These are phyloP conservation scores for Cyrtorhinus lividipennis DNA, from an alignment of 1,140 invertebrate genomes.

Conservation along the genomic window DNA sequence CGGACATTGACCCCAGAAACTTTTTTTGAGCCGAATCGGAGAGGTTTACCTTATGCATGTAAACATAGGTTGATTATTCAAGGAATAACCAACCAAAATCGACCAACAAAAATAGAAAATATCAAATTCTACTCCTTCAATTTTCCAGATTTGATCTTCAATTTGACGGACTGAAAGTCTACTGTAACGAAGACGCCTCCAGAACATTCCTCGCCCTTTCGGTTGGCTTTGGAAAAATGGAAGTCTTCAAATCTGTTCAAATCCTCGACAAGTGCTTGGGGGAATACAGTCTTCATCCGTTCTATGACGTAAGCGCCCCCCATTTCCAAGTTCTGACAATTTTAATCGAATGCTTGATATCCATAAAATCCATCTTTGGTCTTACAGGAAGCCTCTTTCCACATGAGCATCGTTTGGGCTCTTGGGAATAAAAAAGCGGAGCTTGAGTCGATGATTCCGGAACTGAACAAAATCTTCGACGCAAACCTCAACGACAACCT, in stretches of 20 bases:
- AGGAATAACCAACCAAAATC: too few relatives aligned
- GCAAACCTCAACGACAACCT: constrained; percentile 10
- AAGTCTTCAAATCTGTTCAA: constrained; percentile 36
- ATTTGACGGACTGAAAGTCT: constrained; percentile 43
- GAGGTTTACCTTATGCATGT: too few relatives aligned
- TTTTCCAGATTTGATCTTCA: constrained; percentile 40
- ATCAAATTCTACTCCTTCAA: too few relatives aligned
- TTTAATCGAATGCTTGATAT: too few relatives aligned
- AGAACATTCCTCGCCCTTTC: constrained; percentile 56
- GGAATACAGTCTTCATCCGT: constrained; percentile 49
- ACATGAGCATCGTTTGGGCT: constrained; percentile 24
- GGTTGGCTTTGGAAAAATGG: constrained; percentile 35
- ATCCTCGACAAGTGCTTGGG: constrained; percentile 41
- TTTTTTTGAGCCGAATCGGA: too few relatives aligned
- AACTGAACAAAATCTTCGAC: constrained; percentile 12
- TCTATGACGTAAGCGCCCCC: constrained; percentile 33
- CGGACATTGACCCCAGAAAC: too few relatives aligned
- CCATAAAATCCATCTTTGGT: not conserved
- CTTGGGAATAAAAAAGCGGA: constrained; percentile 19
- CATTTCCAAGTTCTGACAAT: not conserved
- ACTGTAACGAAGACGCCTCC: constrained; percentile 55
- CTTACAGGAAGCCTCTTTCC: constrained; percentile 22
- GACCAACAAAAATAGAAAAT: too few relatives aligned
- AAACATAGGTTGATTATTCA: too few relatives aligned
- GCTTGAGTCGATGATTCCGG: constrained; percentile 18